Evolutionary conservation across 2,113 vertebrate species (phyloP), one percentile per base, ranked within the genome.

Genomic region (Nanorana parkeri): DNA sequence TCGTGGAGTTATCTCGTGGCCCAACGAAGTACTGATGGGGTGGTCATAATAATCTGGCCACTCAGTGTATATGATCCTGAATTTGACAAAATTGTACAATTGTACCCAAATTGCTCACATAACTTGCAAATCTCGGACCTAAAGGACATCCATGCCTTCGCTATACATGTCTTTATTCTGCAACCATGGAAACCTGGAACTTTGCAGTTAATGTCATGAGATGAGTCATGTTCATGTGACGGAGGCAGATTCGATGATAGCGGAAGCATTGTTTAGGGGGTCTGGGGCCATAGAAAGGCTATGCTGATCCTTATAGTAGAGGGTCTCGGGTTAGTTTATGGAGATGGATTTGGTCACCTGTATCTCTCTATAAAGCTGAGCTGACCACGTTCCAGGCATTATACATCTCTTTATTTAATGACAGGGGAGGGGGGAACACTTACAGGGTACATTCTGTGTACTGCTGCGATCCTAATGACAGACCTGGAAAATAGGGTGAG

Each of bases 171-270:
- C 6, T 20, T 17, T 16, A 1, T 20, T 54, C 17, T 21, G 68
- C 47, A 16, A 19, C 68, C 68, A 55, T 55, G 51, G 51, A 71
- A 54, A 71, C 51, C 51, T 4, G 68, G 68, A 47, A 26, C 47
- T 47, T 54, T 26, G 51, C 20, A 54, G 23, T 54, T 71, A 54
- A 28, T 71, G 47, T 52, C 52, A 54, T 21, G 3, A 24, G 68
- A 69, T 71, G 68, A 71, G 16, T 71, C 47, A 71, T 28, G 51
- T 26, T 51, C 68, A 28, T 55, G 68, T 71, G 68, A 71, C n/a
- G 20, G 36, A 51, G 36, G 5, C 47, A 54, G 3, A 26, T 26
- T 28, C 2, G 68, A 54, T 28, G 51, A 71, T 54, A 71, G 68
- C 19, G 23, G 23, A 19, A 71, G 68, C 68, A 54, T 54, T 71